Evolutionary conservation across 2,888 invertebrate species (phyloP), one percentile per base, ranked within the genome.

Genomic region (Phrixothrix hirtus): DNA sequence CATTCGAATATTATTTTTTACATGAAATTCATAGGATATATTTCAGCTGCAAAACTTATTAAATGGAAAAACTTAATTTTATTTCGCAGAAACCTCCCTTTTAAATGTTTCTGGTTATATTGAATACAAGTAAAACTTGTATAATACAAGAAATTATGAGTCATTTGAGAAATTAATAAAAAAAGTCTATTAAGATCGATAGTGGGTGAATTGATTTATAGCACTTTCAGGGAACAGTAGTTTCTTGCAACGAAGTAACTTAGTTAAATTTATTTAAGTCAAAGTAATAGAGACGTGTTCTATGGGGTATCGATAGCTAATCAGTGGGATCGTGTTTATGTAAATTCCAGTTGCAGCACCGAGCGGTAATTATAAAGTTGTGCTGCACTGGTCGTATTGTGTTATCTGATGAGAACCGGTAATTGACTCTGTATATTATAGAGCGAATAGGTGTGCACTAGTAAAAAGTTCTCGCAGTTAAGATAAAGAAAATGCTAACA

Each of bases 341-440:
- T 70, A 73, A 74, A 73, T 74, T 70, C 69, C 65, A 55, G 55
- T 51, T 65, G 65, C 61, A 67, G 66, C 68, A 70, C 65, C 66
- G 64, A 54, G 53, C 57, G 67, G 70, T 72, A 73, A 74, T 74
- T 74, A 73, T 73, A 71, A 72, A 68, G 69, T 67, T 67, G 67
- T 68, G 69, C 69, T 59, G 60, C 54, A 69, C 67, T 66, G 66
- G 68, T 66, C 66, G 69, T 66, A 68, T 69, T 68, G 67, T 68
- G 64, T 70, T 73, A 73, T 73, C 73, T 69, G 72, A 72, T 73
- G 65, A 66, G 70, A 66, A 65, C 61, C 70, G 62, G 72, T 74
- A 74, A 74, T 74, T 74, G 74, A 74, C 72, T 74, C 74, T 71
- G 72, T 74, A 73, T 73, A 67, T 70, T 71, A 70, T 68, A 68